Base-by-base conservation (phyloP, 2,113 vertebrate species). In the Apodemus sylvaticus region DNA sequence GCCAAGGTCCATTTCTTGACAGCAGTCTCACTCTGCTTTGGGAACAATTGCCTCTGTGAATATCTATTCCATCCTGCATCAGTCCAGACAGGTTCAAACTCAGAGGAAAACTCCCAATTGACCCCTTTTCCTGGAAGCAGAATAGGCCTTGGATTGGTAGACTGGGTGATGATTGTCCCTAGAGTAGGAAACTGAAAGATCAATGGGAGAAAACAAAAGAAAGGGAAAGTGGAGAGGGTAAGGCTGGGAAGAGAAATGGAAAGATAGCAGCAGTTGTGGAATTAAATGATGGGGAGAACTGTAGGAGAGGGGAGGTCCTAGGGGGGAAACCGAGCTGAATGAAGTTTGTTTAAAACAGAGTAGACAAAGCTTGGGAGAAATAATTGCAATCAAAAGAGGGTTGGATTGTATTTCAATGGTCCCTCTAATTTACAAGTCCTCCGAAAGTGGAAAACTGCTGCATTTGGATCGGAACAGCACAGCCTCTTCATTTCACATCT, bases 11-110 rank as follows among this genome's bases (percentile, higher is more conserved):
- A 1, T 93, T 96, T 92, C 39, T 82, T 96, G 34, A 31, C 24
- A 78, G 42, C 53, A 86, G 76, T 91, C 89, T 92, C 74, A 92
- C 90, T 91, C 19, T 86, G n/a, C 31, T 73, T 17, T 66, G 68
- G 71, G 42, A 42, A 90, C 90, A 79, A 82, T 24, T 42, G 31
- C 45, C 58, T 92, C 48, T 82, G 62, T 11, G 51, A 91, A 81
- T 93, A 68, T 34, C 71, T 86, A 24, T 66, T 89, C n/a, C 92
- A 68, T 53, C 55, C 36, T 2, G 8, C 11, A 58, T 64, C 60
- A 68, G 29, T 76, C 42, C 79, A 66, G 20, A 78, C 34, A 86
- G 26, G 42, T 64, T 96, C 74, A 77, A 64, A 86, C 24, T 42
- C 77, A 51, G 58, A 78, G 62, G 14, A 85, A 83, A 76, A 14